Base-by-base conservation (phyloP, 2,113 vertebrate genomes). In the Lepus europaeus region DNA sequence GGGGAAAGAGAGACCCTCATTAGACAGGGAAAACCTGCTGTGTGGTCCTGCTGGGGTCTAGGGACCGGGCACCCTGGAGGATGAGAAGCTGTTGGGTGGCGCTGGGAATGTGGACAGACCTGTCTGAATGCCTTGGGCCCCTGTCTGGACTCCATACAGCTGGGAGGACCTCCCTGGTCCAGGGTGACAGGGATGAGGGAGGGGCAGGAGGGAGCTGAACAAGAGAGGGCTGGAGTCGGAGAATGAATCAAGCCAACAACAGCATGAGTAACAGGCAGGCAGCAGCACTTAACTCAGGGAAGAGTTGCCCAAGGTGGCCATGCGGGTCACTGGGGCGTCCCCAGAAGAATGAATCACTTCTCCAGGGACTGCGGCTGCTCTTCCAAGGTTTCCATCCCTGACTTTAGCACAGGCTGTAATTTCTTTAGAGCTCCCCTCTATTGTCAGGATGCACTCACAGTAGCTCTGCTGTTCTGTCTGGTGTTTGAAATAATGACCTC, bases 1-100 rank as follows among this genome's bases (percentile, higher is more conserved):
- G 73, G 91, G 90, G 92, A 94, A 96, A 95, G 97, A 80, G 87
- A 94, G 95, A 72, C n/a, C 16, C 25, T 51, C 0, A 0, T 16
- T 6, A 66, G 51, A 84, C 0, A 29, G 53, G 19, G 63, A 51
- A 72, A 93, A 63, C 64, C 89, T 59, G 85, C 86, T 76, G 56
- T 90, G 77, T 86, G 80, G 88, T 97, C 31, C 36, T 31, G 56
- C 86, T n/a, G 45, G 45, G 53, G 66, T 45, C 2, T 0, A 70
- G 61, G 5, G 4, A 78, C 81, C 9, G 20, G 92, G 93, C 77
- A 82, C 51, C 78, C 17, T 45, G 69, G 79, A 83, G 63, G 61
- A 74, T 61, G 70, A 83, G 33, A 93, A 95, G 95, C 94, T 92
- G 84, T 93, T 68, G 78, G 87, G 83, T 81, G 64, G 87, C 87